These are phyloP conservation scores for Microtus ochrogaster DNA, from an alignment of 2,113 vertebrate genomes.

Conservation along the genomic window DNA sequence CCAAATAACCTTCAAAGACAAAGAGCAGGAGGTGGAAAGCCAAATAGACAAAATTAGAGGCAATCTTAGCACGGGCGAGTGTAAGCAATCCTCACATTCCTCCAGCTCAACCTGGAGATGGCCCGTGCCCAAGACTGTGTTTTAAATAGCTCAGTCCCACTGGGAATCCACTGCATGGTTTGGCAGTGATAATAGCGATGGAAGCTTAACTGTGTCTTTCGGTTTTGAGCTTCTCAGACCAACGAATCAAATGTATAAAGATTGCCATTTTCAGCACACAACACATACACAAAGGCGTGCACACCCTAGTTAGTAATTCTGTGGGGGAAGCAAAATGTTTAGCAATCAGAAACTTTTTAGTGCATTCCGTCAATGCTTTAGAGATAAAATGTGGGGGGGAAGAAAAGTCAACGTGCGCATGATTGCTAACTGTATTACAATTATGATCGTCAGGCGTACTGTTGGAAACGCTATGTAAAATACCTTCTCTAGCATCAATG, in stretches of 20 bases:
- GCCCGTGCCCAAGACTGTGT: background rate
- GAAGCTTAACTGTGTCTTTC: background rate
- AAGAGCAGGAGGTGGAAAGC: background rate
- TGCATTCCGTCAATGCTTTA: constrained; percentile 55
- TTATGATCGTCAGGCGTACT: constrained; percentile 48
- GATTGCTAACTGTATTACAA: background rate
- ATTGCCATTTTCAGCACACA: constrained; percentile 40
- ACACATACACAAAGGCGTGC: background rate
- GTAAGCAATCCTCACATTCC: background rate
- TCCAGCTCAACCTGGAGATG: background rate
- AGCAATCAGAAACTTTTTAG: constrained; percentile 20
- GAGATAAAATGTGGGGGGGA: background rate
- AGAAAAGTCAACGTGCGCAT: background rate
- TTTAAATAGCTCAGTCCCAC: constrained; percentile 35
- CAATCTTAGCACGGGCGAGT: background rate
- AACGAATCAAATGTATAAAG: constrained; percentile 2
- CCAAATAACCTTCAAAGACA: background rate
- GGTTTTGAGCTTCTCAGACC: constrained; percentile 18
- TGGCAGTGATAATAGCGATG: background rate
- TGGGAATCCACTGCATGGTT: constrained; percentile 1
- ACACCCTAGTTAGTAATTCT: background rate
- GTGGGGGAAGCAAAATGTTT: background rate
- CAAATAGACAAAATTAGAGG: background rate
- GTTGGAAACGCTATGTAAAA: constrained; percentile 72
- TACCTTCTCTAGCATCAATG: constrained; percentile 70